Evolutionary conservation across 1,140 invertebrate genomes (phyloP).

Genomic region (Diprion similis): DNA sequence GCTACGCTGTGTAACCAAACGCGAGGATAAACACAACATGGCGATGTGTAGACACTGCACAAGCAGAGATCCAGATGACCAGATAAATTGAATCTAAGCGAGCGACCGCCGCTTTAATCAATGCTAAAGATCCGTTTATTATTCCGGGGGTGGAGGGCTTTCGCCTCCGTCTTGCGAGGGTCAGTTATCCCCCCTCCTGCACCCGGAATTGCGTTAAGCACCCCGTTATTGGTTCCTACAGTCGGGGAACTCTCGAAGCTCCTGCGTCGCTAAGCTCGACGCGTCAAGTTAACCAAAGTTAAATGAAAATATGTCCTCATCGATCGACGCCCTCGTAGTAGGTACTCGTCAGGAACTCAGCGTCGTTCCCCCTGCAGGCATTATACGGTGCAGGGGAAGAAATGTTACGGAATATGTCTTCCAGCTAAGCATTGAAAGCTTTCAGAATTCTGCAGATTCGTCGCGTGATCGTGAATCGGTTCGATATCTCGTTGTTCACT

Average conservation of each 20-base stretch:
- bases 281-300: constrained; percentile 3
- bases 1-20: no score
- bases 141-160: neutral
- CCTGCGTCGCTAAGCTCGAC: neutral
- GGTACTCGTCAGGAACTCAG: no score
- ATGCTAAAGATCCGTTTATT: constrained; percentile 5
- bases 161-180: neutral
- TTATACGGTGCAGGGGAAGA: no score
- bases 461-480: no score
- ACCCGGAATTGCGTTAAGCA: neutral
- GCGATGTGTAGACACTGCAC: neutral
- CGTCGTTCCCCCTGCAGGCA: no score
- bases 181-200: neutral
- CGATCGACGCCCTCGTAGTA: no score
- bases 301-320: neutral
- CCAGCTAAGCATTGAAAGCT: no score
- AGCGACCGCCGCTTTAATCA: neutral
- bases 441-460: no score
- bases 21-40: neutral
- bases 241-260: no score
- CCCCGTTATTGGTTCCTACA: neutral
- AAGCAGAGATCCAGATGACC: constrained; percentile 1
- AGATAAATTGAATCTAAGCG: constrained; percentile 7
- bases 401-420: no score
- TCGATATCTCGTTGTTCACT: no score